Base-by-base conservation (phyloP, 1,140 invertebrate genomes). In the Drosophila subpulchrella region DNA sequence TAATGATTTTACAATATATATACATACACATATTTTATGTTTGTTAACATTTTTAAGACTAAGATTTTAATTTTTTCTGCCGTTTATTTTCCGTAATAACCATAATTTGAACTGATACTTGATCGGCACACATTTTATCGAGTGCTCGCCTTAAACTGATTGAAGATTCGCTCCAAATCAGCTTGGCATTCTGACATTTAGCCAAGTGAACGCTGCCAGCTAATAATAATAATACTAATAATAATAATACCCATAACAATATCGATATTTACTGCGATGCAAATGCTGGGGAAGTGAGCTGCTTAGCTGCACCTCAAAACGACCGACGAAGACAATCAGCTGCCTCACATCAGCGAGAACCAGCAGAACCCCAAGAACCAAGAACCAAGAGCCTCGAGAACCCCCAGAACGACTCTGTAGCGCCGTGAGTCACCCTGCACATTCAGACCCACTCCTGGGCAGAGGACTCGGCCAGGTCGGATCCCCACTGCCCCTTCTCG, bases 281-380 rank as follows among this genome's bases (percentile, higher is more conserved):
- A 34, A 61, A 72, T 27, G 58, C 53, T 15, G 47, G 13, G 27
- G 47, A 50, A 27, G 20, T 27, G 13, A n/a, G 46, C 46, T 65
- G 56, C 67, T 54, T 67, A 46, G 77, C 76, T 81, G 70, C 73
- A 78, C 57, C 68, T 59, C 67, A 59, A 77, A 66, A 60, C 38
- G 30, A 17, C 27, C 44, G 30, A 30, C 36, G n/a, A 71, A 70
- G 44, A 68, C 65, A 68, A 68, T 68, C 65, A 32, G 11, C n/a
- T 30, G 65, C 36, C 61, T 68, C 46, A 30, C 60, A 65, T 68
- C 65, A 30, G 30, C 8, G 11, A 67, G 54, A 50, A 36, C 7
- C 17, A 27, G 27, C 27, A 27, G 27, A 27, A 27, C 27, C 27
- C 27, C 27, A 27, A 27, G 27, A 3, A 27, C 27, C 27, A 27